phyloP scores from a whole-genome alignment of 2,888 invertebrate genomes.

The Aleiodes testaceus region DNA sequence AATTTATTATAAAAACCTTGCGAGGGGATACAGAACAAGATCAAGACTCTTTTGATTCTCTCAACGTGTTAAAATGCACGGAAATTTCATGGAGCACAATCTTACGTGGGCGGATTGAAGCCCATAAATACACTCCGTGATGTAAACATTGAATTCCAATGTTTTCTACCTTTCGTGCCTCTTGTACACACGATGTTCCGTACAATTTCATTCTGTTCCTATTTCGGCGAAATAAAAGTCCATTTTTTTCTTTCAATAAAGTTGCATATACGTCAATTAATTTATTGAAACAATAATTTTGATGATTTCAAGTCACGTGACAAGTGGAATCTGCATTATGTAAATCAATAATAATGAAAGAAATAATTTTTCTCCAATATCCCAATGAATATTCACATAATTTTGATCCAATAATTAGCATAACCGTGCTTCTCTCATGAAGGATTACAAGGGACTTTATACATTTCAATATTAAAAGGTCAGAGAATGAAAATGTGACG shows the following conservation, averaged over 20 bases:
- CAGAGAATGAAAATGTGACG: constrained; percentile 13
- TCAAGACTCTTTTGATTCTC: constrained; percentile 20
- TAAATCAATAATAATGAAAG: not conserved
- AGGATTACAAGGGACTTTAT: constrained; percentile 29
- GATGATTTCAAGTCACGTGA: no score
- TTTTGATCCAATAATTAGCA: constrained; percentile 5
- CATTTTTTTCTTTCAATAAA: no score
- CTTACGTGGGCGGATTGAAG: constrained; percentile 65
- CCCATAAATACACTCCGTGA: constrained; percentile 65
- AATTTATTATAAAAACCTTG: not conserved
- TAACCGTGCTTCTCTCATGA: constrained; percentile 6
- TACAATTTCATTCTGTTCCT: constrained; percentile 6
- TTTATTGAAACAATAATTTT: no score
- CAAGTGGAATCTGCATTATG: no score
- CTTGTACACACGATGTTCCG: constrained; percentile 21
- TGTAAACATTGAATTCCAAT: constrained; percentile 67
- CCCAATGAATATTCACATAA: constrained; percentile 3
- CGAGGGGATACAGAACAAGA: constrained; percentile 3
- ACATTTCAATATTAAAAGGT: constrained; percentile 30
- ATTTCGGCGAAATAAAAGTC: constrained; percentile 16
- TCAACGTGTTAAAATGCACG: constrained; percentile 30
- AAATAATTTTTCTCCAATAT: not conserved
- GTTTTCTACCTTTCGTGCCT: constrained; percentile 53
- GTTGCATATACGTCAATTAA: no score
- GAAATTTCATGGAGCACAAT: constrained; percentile 44